Conservation (phyloP, 2,113 vertebrate species). For the Phylloscopus trochiloides region DNA sequence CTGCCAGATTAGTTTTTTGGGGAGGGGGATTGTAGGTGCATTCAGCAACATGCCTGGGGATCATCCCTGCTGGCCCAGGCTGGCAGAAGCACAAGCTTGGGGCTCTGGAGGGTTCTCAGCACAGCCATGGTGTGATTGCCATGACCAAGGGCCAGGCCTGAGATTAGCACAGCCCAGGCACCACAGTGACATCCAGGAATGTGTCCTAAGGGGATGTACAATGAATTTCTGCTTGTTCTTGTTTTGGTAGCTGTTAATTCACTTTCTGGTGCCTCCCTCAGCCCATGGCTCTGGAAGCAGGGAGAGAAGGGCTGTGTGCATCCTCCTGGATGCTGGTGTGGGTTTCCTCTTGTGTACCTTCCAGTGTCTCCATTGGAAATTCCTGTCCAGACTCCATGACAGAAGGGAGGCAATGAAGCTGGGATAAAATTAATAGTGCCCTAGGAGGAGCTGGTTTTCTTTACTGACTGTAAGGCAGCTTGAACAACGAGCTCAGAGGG, state of each 20-base stretch:
- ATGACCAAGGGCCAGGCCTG: not conserved
- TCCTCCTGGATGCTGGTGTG: not conserved
- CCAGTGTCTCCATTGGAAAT: not conserved
- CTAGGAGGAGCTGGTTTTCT: not conserved
- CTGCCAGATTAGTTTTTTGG: not conserved
- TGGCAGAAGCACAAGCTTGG: not conserved
- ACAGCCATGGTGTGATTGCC: accelerated
- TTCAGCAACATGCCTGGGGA: not conserved
- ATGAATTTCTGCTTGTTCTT: not conserved
- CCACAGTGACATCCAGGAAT: not conserved
- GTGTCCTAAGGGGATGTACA: not conserved
- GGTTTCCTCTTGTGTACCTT: not conserved
- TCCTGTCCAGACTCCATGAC: not conserved
- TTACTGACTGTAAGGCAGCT: not conserved
- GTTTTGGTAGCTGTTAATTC: not conserved
- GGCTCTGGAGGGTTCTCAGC: not conserved
- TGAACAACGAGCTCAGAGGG: not conserved
- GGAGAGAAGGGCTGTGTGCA: not conserved
- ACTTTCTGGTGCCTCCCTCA: not conserved
- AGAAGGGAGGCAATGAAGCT: not conserved
- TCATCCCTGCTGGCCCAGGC: not conserved
- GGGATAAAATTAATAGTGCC: not conserved
- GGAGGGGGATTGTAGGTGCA: not conserved
- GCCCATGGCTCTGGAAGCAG: not conserved
- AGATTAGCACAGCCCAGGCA: not conserved